Percentiles rank a stretch among this genome's conserved stretches.
Evolutionary conservation across 1,140 invertebrate genomes (phyloP).

Genomic region (Drosophila tani): DNA sequence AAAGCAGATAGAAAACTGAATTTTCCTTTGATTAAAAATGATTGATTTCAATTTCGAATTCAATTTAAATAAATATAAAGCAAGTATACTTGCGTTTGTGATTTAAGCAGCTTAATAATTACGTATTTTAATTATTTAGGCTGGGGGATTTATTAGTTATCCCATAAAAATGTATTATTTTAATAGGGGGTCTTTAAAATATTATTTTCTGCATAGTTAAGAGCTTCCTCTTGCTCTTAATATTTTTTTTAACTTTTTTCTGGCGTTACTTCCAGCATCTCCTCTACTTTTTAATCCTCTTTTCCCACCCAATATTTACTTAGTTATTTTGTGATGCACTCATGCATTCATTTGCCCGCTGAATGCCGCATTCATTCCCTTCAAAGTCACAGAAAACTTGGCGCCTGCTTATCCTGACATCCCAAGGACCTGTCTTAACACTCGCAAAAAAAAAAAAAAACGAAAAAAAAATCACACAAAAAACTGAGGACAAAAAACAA

Average conservation of each 20-base stretch:
- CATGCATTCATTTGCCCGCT: conserved; percentile 24
- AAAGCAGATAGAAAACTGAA: not conserved
- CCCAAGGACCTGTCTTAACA: conserved; percentile 50
- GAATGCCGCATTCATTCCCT: conserved; percentile 32
- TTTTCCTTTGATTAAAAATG: not conserved
- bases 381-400: conserved; percentile 36
- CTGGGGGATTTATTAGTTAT: too few relatives aligned
- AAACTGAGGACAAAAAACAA: conserved; percentile 33
- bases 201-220: too few relatives aligned
- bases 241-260: not conserved
- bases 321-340: conserved; percentile 30
- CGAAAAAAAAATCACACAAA: not conserved
- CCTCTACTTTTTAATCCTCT: not conserved
- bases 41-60: not conserved
- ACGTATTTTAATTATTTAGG: too few relatives aligned
- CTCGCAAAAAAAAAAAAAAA: conserved; percentile 14
- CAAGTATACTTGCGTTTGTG: too few relatives aligned
- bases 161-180: too few relatives aligned
- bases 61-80: too few relatives aligned
- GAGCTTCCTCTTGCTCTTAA: too few relatives aligned
- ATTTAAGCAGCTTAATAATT: too few relatives aligned
- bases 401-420: conserved; percentile 46
- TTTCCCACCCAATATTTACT: conserved; percentile 17
- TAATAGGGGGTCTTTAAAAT: too few relatives aligned
- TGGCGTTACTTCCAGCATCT: not conserved